Percentiles rank a stretch among this genome's conserved stretches.
These are phyloP conservation scores for Scaptomyza caliginosa DNA, from an alignment of 2,888 invertebrate species.

Conservation along the genomic window DNA sequence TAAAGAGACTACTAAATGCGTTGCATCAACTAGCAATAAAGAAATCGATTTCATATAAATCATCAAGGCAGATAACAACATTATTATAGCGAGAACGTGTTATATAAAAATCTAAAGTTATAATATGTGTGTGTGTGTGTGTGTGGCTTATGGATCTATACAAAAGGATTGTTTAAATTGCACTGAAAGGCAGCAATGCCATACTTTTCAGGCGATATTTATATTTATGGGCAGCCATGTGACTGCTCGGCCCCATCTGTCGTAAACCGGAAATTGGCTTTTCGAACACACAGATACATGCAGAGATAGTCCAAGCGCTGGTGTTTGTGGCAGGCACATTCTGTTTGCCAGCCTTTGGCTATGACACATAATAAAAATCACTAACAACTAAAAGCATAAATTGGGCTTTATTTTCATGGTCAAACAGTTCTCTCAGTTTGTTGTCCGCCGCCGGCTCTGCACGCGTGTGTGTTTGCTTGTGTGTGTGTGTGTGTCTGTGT, in stretches of 20 bases:
- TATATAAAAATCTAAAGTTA: constrained; percentile 9
- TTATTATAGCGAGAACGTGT: constrained; percentile 1
- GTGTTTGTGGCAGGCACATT: constrained; percentile 19
- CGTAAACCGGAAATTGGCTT: constrained; percentile 71
- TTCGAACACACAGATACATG: constrained; percentile 28
- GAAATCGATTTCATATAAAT: constrained; percentile 3
- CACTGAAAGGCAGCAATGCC: constrained; percentile 41
- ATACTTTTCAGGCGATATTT: constrained; percentile 14
- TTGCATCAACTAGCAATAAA: too few relatives aligned
- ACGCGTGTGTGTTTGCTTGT: constrained; percentile 13
- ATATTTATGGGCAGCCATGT: constrained; percentile 41
- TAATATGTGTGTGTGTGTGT: background rate
- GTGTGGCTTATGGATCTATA: background rate
- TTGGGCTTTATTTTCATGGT: constrained; percentile 76
- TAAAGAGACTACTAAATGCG: too few relatives aligned
- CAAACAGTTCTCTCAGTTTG: constrained; percentile 46
- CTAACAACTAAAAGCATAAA: constrained; percentile 77
- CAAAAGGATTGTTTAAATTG: constrained; percentile 50
- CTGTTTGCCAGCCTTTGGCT: constrained; percentile 54
- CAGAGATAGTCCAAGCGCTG: background rate
- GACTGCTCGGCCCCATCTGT: constrained; percentile 53
- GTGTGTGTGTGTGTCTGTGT: constrained; percentile 24
- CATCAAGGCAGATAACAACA: background rate
- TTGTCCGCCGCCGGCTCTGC: background rate
- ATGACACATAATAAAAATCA: constrained; percentile 79